These are phyloP conservation scores for Aporrectodea caliginosa DNA, from an alignment of 1,140 invertebrate genomes.

Conservation along the genomic window DNA sequence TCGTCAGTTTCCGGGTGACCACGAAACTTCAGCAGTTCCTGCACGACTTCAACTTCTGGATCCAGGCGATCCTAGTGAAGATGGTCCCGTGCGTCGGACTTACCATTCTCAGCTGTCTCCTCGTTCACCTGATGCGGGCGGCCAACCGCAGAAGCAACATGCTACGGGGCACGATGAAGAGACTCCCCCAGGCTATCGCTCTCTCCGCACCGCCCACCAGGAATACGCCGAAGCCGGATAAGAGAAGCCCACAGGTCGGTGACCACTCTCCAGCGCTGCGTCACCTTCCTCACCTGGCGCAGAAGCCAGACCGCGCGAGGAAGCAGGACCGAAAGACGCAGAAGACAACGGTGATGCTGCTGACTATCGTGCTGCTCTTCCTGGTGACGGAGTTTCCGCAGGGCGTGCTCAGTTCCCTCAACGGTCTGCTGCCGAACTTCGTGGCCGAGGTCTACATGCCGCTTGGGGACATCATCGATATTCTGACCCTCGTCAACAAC, in stretches of 20 bases:
- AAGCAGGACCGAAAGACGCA: conserved; percentile 60
- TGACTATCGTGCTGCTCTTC: conserved; percentile 80
- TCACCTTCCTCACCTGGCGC: background rate
- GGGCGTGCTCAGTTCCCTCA: conserved; percentile 54
- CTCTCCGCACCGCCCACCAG: background rate
- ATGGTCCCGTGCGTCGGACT: conserved; percentile 77
- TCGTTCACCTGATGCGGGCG: conserved; percentile 62
- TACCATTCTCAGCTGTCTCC: conserved; percentile 73
- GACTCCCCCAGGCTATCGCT: background rate
- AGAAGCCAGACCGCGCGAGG: background rate
- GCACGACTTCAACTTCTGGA: conserved; percentile 76
- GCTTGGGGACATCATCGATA: conserved; percentile 86
- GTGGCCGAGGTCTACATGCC: conserved; percentile 52
- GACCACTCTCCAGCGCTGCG: too few relatives aligned
- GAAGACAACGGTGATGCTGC: conserved; percentile 82
- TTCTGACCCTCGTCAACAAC: conserved; percentile 85
- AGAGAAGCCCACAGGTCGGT: background rate
- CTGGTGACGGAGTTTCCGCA: conserved; percentile 79
- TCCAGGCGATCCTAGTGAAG: conserved; percentile 81
- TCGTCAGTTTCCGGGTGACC: conserved; percentile 62
- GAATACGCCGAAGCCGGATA: background rate
- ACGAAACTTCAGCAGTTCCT: conserved; percentile 61
- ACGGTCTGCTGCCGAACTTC: conserved; percentile 44
- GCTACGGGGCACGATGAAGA: background rate
- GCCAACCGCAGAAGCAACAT: background rate